phyloP scores from a whole-genome alignment of 2,797 vertebrate species.

The Bufotes viridis region DNA sequence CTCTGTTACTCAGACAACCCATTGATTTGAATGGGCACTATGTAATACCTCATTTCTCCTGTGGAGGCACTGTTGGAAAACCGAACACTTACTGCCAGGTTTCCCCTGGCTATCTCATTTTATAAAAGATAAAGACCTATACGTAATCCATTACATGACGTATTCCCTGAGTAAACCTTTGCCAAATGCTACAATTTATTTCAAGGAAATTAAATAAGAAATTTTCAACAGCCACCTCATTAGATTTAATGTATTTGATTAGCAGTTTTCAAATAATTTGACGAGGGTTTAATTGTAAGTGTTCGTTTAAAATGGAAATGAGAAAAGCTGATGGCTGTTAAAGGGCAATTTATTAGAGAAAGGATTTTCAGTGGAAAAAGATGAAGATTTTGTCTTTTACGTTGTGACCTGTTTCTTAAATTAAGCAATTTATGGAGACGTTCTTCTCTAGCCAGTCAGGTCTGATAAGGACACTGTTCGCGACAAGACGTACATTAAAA shows the following conservation, averaged over 20 bases:
- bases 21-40: too few species aligned
- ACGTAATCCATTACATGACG: background rate
- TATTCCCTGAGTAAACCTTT: slow-evolving; percentile 20
- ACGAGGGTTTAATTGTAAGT: slow-evolving; percentile 45
- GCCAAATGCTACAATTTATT: slow-evolving; percentile 27
- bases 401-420: background rate
- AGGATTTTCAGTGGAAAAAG: background rate
- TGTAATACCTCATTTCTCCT: too few species aligned
- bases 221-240: slow-evolving; percentile 38
- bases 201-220: slow-evolving; percentile 25
- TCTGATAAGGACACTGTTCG: background rate
- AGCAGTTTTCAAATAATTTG: slow-evolving; percentile 44
- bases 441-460: background rate
- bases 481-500: background rate
- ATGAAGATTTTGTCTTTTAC: background rate
- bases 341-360: slow-evolving; percentile 15
- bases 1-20: too few species aligned
- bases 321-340: slow-evolving; percentile 29
- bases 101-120: background rate
- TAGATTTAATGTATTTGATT: slow-evolving; percentile 51
- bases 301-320: slow-evolving; percentile 40
- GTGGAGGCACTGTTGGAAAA: too few species aligned
- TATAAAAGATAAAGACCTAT: background rate
- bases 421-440: background rate
- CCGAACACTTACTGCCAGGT: too few species aligned